phyloP scores from a whole-genome alignment of 2,113 vertebrate genomes.

The Eonycteris spelaea region DNA sequence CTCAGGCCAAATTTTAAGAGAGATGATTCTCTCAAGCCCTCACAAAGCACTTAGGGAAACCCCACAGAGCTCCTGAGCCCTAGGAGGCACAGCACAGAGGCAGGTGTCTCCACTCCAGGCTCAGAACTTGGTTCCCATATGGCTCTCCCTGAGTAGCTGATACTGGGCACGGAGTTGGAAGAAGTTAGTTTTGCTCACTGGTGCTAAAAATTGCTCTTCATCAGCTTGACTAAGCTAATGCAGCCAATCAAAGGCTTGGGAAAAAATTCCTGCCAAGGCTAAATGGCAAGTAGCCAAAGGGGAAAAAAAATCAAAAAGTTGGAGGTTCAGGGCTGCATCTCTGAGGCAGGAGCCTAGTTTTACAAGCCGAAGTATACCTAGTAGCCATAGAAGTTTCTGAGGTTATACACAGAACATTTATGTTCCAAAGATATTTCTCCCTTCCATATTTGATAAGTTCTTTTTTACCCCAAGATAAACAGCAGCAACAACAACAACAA shows the following conservation, averaged over 20 bases:
- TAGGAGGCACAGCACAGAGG: not conserved
- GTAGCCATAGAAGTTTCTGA: not conserved
- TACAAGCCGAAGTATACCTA: not conserved
- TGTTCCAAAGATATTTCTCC: not conserved
- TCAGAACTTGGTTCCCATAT: not conserved
- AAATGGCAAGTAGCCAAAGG: not conserved
- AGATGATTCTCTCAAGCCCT: not conserved
- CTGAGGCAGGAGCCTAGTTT: not conserved
- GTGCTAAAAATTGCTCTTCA: not conserved
- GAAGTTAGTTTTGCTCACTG: not conserved
- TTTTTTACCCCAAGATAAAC: not conserved
- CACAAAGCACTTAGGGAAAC: not conserved
- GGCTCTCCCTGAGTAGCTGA: not conserved
- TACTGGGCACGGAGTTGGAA: not conserved
- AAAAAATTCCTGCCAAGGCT: not conserved
- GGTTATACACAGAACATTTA: not conserved
- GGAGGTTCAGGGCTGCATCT: not conserved
- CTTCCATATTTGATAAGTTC: not conserved
- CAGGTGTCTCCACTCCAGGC: not conserved
- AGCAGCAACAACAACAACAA: no score
- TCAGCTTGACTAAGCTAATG: not conserved
- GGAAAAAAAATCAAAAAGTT: not conserved
- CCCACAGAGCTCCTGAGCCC: not conserved
- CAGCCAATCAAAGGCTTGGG: not conserved
- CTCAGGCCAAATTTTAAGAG: not conserved